Conservation (phyloP, 2,113 vertebrate genomes). For the Lepus americanus region DNA sequence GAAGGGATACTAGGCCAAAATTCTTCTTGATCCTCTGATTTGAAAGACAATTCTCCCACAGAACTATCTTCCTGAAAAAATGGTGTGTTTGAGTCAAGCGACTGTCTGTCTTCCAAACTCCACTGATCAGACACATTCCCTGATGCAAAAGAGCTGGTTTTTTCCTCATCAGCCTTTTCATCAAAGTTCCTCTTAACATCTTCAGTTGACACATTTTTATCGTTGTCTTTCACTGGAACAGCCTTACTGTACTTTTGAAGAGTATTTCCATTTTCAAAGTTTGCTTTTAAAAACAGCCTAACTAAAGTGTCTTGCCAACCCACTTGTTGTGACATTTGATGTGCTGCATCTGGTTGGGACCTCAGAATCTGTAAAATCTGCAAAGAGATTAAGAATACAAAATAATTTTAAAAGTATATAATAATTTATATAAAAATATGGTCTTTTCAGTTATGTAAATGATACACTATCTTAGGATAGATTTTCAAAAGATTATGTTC, state of each 20-base stretch:
- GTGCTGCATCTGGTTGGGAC: constrained; percentile 93
- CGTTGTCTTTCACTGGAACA: constrained; percentile 87
- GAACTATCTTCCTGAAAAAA: constrained; percentile 89
- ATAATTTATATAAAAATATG: constrained; percentile 35
- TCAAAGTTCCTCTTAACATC: constrained; percentile 83
- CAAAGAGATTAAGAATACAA: constrained; percentile 72
- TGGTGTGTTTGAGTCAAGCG: constrained; percentile 87
- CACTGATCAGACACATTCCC: constrained; percentile 87
- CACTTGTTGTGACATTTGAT: constrained; percentile 94
- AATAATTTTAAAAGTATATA: constrained; percentile 13
- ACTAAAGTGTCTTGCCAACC: constrained; percentile 98
- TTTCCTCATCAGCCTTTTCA: constrained; percentile 88
- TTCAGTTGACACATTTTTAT: constrained; percentile 80
- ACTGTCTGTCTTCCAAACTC: constrained; percentile 90
- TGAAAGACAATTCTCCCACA: constrained; percentile 88
- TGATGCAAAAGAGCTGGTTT: constrained; percentile 76
- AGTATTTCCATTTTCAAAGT: constrained; percentile 80
- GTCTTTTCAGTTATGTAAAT: constrained; percentile 55
- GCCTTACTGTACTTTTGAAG: constrained; percentile 77
- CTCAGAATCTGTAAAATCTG: constrained; percentile 95
- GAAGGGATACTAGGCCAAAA: constrained; percentile 91
- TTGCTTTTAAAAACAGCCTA: constrained; percentile 91
- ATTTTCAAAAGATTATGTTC: constrained; percentile 39
- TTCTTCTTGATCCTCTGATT: constrained; percentile 85
- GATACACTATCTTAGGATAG: not conserved